A percentile compares a stretch with the other conserved stretches of the same genome.
These are phyloP conservation scores for Cetoscarus ocellatus DNA, from an alignment of 2,797 vertebrate species.

Conservation along the genomic window DNA sequence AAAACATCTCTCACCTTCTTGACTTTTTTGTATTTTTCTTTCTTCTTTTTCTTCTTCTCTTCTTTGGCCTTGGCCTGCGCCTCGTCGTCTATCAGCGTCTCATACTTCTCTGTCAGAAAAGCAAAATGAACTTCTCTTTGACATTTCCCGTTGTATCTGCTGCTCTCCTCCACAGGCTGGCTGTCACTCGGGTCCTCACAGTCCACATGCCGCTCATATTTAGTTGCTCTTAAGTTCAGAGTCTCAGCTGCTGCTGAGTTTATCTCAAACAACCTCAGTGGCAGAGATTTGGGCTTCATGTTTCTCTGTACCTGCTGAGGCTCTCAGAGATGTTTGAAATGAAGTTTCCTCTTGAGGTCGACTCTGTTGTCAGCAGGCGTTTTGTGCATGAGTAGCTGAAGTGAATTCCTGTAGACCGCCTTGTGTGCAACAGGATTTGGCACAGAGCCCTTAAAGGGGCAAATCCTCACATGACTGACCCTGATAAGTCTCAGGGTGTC, in stretches of 20 bases:
- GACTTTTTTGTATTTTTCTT: constrained; percentile 87
- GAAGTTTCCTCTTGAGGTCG: constrained; percentile 27
- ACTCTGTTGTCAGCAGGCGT: constrained; percentile 62
- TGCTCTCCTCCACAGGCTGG: constrained; percentile 3
- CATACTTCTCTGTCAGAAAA: constrained; percentile 82
- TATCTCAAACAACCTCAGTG: constrained; percentile 55
- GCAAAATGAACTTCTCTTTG: constrained; percentile 77
- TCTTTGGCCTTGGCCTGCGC: constrained; percentile 52
- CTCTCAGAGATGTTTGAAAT: constrained; percentile 13
- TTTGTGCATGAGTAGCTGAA: constrained; percentile 65
- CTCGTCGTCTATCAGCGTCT: constrained; percentile 78
- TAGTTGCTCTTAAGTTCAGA: constrained; percentile 11
- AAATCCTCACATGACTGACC: constrained; percentile 54
- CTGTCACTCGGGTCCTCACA: constrained; percentile 32
- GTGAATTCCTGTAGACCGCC: constrained; percentile 62
- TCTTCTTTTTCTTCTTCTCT: constrained; percentile 78
- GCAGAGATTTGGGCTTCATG: constrained; percentile 70
- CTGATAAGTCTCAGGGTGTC: not conserved
- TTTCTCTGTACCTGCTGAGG: constrained; percentile 12
- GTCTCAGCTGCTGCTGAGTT: constrained; percentile 20
- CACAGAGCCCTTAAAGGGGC: constrained; percentile 70
- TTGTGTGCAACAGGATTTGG: constrained; percentile 51
- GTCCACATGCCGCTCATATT: constrained; percentile 71
- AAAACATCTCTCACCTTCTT: constrained; percentile 84
- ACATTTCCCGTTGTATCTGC: constrained; percentile 20